Evolutionary conservation across 2,113 vertebrate genomes (phyloP).

Genomic region (Gallinago paraguaiae): DNA sequence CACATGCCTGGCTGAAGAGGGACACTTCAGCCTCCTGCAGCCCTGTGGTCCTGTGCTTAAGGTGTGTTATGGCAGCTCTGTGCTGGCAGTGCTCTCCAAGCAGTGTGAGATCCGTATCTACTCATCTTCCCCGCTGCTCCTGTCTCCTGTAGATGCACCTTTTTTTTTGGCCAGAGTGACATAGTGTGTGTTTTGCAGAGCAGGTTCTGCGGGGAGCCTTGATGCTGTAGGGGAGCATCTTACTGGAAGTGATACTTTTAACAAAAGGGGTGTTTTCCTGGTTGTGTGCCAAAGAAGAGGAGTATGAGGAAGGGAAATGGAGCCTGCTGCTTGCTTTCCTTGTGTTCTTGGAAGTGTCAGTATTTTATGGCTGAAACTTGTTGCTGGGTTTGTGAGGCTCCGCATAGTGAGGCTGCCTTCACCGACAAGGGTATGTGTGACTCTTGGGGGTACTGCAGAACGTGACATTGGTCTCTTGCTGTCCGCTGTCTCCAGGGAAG

Average conservation of each 20-base stretch:
- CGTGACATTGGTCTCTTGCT: rapidly evolving
- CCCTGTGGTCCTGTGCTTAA: background rate
- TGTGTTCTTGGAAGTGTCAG: too few species aligned
- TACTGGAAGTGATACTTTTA: background rate
- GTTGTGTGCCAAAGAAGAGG: background rate
- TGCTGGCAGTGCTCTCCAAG: background rate
- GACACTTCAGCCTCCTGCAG: background rate
- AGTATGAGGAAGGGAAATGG: background rate
- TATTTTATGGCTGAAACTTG: background rate
- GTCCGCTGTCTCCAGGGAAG: background rate
- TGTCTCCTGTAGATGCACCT: background rate
- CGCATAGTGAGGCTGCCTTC: background rate
- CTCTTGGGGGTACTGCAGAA: background rate
- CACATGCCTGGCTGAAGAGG: rapidly evolving
- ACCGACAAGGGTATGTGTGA: background rate
- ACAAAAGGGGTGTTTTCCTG: background rate
- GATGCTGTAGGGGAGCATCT: background rate
- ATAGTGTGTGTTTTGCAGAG: background rate
- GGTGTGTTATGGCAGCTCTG: background rate
- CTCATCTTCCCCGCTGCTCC: background rate
- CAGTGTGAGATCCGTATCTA: background rate
- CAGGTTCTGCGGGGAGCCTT: background rate
- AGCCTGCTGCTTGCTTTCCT: background rate
- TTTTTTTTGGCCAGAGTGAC: background rate
- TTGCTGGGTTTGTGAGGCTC: background rate